These are phyloP conservation scores for Leistus spinibarbis DNA, from an alignment of 2,888 invertebrate species.

Conservation along the genomic window DNA sequence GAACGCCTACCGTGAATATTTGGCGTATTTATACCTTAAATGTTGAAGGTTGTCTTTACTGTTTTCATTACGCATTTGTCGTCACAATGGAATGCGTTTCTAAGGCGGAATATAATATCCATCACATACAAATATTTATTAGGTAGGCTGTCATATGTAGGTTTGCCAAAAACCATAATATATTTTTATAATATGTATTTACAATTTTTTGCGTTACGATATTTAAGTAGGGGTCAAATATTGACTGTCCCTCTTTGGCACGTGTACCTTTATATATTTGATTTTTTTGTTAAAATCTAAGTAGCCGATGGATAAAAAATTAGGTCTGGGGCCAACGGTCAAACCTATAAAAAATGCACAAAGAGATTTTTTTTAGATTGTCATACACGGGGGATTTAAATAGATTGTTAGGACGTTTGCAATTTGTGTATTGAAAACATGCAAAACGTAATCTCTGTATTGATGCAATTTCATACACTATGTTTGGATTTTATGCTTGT, in stretches of 20 bases:
- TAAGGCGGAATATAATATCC: too few relatives aligned
- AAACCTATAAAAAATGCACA: slow-evolving; percentile 49
- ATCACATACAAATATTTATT: neutral
- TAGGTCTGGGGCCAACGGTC: slow-evolving; percentile 52
- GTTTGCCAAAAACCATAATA: neutral
- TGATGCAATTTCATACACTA: slow-evolving; percentile 47
- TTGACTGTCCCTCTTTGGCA: slow-evolving; percentile 44
- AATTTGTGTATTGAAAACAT: slow-evolving; percentile 41
- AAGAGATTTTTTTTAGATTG: slow-evolving; percentile 46
- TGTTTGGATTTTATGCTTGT: slow-evolving; percentile 35
- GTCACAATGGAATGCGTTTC: too few relatives aligned
- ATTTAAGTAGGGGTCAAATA: slow-evolving; percentile 42
- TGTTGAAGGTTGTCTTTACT: too few relatives aligned
- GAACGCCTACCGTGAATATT: too few relatives aligned
- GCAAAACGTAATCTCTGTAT: slow-evolving; percentile 51
- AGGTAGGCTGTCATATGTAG: neutral
- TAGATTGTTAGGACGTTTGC: slow-evolving; percentile 39
- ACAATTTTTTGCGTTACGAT: neutral
- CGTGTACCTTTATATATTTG: slow-evolving; percentile 39
- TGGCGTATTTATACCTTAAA: too few relatives aligned
- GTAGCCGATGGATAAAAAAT: slow-evolving; percentile 47
- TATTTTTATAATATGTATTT: neutral
- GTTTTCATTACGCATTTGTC: too few relatives aligned
- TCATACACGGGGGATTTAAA: slow-evolving; percentile 48
- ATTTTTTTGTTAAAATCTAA: slow-evolving; percentile 39